Evolutionary conservation across 2,797 vertebrate genomes (phyloP), one percentile per base, ranked within the genome.

Genomic region (Ptychobarbus kaznakovi): DNA sequence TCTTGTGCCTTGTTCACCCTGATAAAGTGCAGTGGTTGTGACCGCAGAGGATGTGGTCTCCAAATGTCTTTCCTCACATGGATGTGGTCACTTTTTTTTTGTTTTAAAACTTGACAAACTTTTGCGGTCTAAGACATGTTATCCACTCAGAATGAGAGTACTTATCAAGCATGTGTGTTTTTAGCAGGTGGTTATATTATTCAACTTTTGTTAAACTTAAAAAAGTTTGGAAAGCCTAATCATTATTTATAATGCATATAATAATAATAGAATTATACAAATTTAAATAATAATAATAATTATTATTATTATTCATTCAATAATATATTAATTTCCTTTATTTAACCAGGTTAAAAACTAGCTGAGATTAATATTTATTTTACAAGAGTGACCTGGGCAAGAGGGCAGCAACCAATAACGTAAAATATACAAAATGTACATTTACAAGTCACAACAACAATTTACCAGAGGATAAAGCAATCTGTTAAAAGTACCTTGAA

Each of bases 41-140:
- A 69, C 44, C n/a, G 7, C 63, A 69, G 46, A 69, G 74, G 82
- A 84, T 84, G 74, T 84, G 49, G 75, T 78, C 49, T 35, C 13
- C 13, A 78, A 69, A 69, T 84, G 49, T 56, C 25, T 78, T 78
- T 84, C 49, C 49, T 58, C 77, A 16, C 49, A 25, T 78, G 73
- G 65, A n/a, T 70, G 49, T 78, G 63, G 35, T 84, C 15, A 15
- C 63, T 44, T 22, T 28, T 44, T 61, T 65, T 83, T 42, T 6
- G 7, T 11, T 58, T 49, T 35, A n/a, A 35, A 49, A 35, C 3
- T 16, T 46, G n/a, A 44, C n/a, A 28, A 65, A 35, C 51, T 58
- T 44, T 74, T 65, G 56, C 3, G 13, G 16, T 35, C 28, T 32
- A 51, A 53, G 46, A 38, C 56, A 28, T 78, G 44, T 61, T 66